Evolutionary conservation across 2,888 invertebrate genomes (phyloP), one percentile per base, ranked within the genome.

Genomic region (Chalcis sispes): DNA sequence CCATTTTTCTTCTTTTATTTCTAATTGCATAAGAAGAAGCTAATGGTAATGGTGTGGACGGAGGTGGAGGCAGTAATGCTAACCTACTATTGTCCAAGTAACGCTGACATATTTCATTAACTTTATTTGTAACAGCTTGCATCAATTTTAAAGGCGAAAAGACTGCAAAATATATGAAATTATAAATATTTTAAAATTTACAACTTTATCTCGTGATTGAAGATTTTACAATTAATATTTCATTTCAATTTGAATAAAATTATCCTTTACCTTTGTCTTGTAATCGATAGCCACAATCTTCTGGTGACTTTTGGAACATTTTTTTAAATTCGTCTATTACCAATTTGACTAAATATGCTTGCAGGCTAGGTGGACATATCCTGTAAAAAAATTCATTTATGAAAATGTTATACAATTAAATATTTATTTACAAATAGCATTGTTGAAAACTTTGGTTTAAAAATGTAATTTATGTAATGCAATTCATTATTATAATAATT

Each of bases 1-100:
- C 98, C 98, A 98, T 98, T 85, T 92, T 93, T 74, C 97, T 91
- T 70, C 97, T 91, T 42, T 91, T 91, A 89, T 98, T 98, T 89
- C 94, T 96, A 32, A 94, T 92, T 67, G 95, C 94, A 83, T 91
- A 93, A 40, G 92, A 92, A 78, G 93, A 93, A 48, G 92, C 90
- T 61, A 89, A 85, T 80, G 90, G 90, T 78, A 89, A 85, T 50
- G 91, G 91, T 27, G 88, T 87, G 15, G 86, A 83, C 56, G 89
- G 89, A 70, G 91, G 91, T 72, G 92, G 91, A 58, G 93, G 91
- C 71, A 93, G 91, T 79, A 94, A 90, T 62, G 93, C 90, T 82
- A 94, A 86, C 83, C 91, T 90, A 75, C 93, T 91, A 86, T 93
- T 93, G 89, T 94, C 93, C 85, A 93, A 88, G 87, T 94, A 93